Evolutionary conservation across 2,113 vertebrate species (phyloP).

Genomic region (Chaetodon trifascialis): DNA sequence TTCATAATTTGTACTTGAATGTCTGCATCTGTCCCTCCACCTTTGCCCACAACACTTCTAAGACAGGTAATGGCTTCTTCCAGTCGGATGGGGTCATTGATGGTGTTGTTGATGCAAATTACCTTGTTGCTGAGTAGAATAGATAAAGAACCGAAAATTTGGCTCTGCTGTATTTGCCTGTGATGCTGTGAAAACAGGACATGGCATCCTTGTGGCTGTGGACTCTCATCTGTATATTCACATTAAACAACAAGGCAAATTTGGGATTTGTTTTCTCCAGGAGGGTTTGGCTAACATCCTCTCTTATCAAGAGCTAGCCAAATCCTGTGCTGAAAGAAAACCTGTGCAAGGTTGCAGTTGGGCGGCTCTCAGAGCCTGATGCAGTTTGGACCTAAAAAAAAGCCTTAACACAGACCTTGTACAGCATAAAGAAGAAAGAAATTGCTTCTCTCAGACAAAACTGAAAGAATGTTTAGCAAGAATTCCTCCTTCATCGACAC

Average conservation of each 20-base stretch:
- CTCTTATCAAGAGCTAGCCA: constrained; percentile 24
- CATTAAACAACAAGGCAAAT: neutral
- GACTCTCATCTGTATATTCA: neutral
- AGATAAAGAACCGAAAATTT: constrained; percentile 35
- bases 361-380: constrained; percentile 19
- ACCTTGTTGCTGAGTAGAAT: constrained; percentile 2
- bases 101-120: neutral
- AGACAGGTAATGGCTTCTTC: neutral
- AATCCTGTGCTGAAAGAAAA: constrained; percentile 25
- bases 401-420: neutral
- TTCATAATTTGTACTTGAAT: too few species aligned
- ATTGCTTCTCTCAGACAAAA: neutral
- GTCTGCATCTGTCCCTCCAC: too few species aligned
- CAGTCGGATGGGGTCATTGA: neutral
- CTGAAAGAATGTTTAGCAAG: neutral
- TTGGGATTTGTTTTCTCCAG: constrained; percentile 6
- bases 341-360: neutral
- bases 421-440: neutral
- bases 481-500: neutral
- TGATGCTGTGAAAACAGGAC: constrained; percentile 14
- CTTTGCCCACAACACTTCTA: too few species aligned
- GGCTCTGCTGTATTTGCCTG: constrained; percentile 1
- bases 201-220: constrained; percentile 2
- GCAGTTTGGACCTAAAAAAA: neutral
- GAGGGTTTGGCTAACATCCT: constrained; percentile 5